Evolutionary conservation across 2,888 invertebrate genomes (phyloP).

Genomic region (Colletes collaris): DNA sequence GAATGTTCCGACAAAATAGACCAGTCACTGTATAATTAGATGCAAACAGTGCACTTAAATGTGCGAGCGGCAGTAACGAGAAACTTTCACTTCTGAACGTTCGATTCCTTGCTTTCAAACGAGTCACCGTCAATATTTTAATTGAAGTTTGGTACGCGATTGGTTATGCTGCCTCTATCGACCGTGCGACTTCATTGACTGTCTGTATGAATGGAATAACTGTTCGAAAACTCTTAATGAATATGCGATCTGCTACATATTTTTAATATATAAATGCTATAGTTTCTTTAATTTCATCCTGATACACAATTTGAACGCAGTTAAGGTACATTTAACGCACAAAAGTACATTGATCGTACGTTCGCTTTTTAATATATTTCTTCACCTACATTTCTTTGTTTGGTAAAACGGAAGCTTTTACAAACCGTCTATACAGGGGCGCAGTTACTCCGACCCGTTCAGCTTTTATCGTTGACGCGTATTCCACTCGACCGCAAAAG

Average conservation of each 20-base stretch:
- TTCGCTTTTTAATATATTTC: slow-evolving; percentile 66
- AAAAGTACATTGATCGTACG: slow-evolving; percentile 53
- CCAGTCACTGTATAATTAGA: slow-evolving; percentile 29
- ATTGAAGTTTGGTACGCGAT: background rate
- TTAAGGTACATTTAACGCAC: slow-evolving; percentile 56
- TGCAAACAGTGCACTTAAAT: slow-evolving; percentile 24
- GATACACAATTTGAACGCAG: too few relatives aligned
- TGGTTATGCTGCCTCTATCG: background rate
- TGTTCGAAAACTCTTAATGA: too few relatives aligned
- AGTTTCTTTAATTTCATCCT: too few relatives aligned
- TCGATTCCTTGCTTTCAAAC: background rate
- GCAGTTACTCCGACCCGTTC: slow-evolving; percentile 66
- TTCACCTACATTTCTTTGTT: slow-evolving; percentile 64
- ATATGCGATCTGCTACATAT: too few relatives aligned
- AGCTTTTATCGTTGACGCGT: slow-evolving; percentile 58
- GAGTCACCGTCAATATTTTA: slow-evolving; percentile 16
- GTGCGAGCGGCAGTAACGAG: slow-evolving; percentile 16
- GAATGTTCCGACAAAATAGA: slow-evolving; percentile 24
- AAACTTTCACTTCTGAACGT: slow-evolving; percentile 22
- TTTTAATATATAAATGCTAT: too few relatives aligned
- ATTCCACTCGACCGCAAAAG: slow-evolving; percentile 61
- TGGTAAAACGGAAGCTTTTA: slow-evolving; percentile 65
- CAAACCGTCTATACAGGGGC: slow-evolving; percentile 48
- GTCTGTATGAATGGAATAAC: background rate
- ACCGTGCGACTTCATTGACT: background rate